Evolutionary conservation across 2,797 vertebrate genomes (phyloP).

Genomic region (Molossus molossus): DNA sequence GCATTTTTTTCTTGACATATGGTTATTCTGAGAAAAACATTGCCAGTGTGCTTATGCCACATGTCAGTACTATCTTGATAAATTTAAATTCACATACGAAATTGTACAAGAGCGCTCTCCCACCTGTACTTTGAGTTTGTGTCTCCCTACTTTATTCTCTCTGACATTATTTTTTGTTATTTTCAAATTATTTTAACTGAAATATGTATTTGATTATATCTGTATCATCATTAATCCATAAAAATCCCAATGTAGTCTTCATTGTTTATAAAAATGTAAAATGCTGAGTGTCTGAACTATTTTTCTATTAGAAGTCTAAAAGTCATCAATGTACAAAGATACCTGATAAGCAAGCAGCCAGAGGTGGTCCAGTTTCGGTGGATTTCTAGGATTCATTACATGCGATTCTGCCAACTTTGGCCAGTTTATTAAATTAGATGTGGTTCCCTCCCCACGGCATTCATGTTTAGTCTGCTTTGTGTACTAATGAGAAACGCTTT

Average conservation of each 20-base stretch:
- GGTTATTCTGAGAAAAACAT: conserved; percentile 4
- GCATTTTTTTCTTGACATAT: neutral
- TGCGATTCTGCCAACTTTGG: neutral
- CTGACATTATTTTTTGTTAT: neutral
- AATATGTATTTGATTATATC: neutral
- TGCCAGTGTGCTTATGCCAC: neutral
- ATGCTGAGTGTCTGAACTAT: neutral
- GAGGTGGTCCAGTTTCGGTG: neutral
- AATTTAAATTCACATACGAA: conserved; percentile 6
- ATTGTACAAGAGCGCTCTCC: neutral
- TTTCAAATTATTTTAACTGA: conserved; percentile 29
- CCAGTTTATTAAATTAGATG: neutral
- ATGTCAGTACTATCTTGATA: neutral
- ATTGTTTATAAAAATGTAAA: neutral
- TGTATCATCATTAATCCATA: neutral
- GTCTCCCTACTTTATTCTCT: neutral
- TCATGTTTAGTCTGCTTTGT: neutral
- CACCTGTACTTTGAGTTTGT: neutral
- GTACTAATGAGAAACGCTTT: neutral
- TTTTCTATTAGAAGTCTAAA: neutral
- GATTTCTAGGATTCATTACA: neutral
- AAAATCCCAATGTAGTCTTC: neutral
- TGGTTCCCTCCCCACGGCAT: neutral
- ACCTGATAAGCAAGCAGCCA: neutral
- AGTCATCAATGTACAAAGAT: neutral